These are phyloP conservation scores for Disparrhopalites patrizii DNA, from an alignment of 2,888 invertebrate genomes.

Conservation along the genomic window DNA sequence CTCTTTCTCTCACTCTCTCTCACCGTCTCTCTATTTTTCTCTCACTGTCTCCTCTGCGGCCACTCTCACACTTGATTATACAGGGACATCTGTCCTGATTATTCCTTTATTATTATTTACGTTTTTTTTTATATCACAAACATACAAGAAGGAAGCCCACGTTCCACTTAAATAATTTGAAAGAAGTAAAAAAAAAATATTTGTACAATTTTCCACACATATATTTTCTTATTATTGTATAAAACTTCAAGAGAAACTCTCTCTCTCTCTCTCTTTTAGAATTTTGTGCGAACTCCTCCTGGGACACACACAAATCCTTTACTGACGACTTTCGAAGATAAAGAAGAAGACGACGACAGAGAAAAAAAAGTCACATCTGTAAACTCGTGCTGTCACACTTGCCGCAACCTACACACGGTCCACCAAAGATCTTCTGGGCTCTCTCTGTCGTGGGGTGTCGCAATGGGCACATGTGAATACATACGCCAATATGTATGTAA, in stretches of 20 bases:
- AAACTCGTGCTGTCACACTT: too few species aligned
- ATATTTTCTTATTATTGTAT: conserved; percentile 2
- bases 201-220: not conserved
- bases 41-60: too few species aligned
- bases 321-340: too few species aligned
- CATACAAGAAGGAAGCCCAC: not conserved
- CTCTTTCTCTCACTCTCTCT: not conserved
- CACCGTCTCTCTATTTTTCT: not conserved
- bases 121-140: not conserved
- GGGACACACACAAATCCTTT: too few species aligned
- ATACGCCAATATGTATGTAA: too few species aligned
- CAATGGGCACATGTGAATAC: too few species aligned
- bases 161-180: conserved; percentile 15
- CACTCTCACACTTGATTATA: too few species aligned
- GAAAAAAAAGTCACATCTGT: too few species aligned
- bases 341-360: too few species aligned
- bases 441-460: too few species aligned
- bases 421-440: too few species aligned
- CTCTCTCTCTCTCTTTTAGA: not conserved
- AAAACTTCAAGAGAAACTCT: conserved; percentile 4
- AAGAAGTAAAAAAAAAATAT: not conserved
- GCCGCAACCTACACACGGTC: conserved; percentile 1
- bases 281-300: too few species aligned
- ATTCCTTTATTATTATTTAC: not conserved
- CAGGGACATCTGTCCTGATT: not conserved